phyloP scores from a whole-genome alignment of 2,113 vertebrate species.

The Alces alces region DNA sequence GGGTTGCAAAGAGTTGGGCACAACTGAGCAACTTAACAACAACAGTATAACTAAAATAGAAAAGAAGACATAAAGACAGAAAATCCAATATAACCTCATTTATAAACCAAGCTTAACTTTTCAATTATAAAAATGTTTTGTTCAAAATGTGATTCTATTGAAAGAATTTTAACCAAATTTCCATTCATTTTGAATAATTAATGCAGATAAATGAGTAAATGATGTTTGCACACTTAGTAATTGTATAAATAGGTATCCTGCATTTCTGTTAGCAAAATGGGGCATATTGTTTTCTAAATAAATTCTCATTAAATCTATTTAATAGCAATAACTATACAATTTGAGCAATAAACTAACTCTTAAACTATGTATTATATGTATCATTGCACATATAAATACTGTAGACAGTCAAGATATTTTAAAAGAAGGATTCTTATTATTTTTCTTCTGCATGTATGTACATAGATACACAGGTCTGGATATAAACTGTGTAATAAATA shows the following conservation, averaged over 20 bases:
- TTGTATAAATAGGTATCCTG: background rate
- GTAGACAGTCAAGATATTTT: background rate
- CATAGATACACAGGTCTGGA: background rate
- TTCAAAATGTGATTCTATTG: background rate
- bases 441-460: background rate
- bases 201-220: background rate
- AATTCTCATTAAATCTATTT: background rate
- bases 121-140: background rate
- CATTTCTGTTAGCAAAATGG: background rate
- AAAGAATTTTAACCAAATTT: background rate
- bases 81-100: background rate
- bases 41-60: background rate
- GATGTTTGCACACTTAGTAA: constrained; percentile 5
- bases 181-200: constrained; percentile 7
- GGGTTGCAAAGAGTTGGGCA: background rate
- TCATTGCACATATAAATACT: constrained; percentile 4
- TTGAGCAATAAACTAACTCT: background rate
- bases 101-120: background rate
- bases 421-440: background rate
- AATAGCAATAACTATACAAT: background rate
- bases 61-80: background rate
- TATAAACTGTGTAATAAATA: background rate
- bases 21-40: background rate
- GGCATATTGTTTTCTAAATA: background rate
- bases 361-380: background rate